Conservation (phyloP, 2,888 invertebrate genomes). For the Tachystola acroxantha region DNA sequence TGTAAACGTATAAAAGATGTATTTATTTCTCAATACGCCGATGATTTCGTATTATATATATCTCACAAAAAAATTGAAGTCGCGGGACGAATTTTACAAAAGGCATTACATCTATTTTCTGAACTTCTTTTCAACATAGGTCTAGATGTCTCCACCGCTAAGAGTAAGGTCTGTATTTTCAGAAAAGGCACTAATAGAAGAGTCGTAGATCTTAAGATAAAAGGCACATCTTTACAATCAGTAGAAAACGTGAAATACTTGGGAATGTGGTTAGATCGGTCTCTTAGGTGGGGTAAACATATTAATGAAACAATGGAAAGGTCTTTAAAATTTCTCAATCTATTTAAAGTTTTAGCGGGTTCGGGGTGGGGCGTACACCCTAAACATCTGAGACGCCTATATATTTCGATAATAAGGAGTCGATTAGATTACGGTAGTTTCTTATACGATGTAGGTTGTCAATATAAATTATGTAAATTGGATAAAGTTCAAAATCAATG, state of each 20-base stretch:
- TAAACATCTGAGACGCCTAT: conserved; percentile 14
- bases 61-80: conserved; percentile 6
- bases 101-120: not conserved
- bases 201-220: conserved; percentile 8
- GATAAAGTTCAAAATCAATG: conserved; percentile 17
- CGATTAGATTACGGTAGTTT: conserved; percentile 18
- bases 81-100: not conserved
- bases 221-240: conserved; percentile 6
- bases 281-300: conserved; percentile 21
- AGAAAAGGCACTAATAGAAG: conserved; percentile 9
- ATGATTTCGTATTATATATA: too few species aligned
- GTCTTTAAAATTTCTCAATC: conserved; percentile 16
- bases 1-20: conserved; percentile 7
- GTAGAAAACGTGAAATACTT: conserved; percentile 20
- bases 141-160: conserved; percentile 15
- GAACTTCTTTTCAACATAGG: conserved; percentile 7
- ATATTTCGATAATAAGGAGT: conserved; percentile 14
- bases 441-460: conserved; percentile 1
- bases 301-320: conserved; percentile 19
- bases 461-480: conserved; percentile 12
- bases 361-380: conserved; percentile 23
- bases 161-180: conserved; percentile 22
- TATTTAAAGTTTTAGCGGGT: conserved; percentile 22
- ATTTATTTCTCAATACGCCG: conserved; percentile 9
- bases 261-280: conserved; percentile 23